phyloP scores from a whole-genome alignment of 2,113 vertebrate genomes.

The Tachycineta bicolor region DNA sequence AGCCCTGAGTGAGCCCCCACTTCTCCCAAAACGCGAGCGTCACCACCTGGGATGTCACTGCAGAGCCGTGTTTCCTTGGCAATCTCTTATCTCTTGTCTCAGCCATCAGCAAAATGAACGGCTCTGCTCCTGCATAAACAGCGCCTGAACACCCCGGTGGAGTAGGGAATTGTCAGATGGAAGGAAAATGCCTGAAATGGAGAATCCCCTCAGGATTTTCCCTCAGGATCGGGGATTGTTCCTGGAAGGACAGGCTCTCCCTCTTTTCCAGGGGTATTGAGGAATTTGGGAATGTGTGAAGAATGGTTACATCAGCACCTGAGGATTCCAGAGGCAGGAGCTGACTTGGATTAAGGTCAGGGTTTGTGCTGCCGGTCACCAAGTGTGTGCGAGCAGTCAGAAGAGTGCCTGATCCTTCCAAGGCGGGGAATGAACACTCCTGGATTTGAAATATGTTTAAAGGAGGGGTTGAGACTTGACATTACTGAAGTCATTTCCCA shows the following conservation, averaged over 20 bases:
- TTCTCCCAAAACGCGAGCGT: background rate
- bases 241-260: constrained; percentile 21
- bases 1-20: background rate
- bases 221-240: background rate
- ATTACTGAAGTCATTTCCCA: background rate
- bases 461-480: background rate
- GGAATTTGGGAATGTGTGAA: constrained; percentile 24
- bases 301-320: background rate
- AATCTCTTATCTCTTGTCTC: constrained; percentile 21
- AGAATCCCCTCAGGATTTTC: background rate
- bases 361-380: background rate
- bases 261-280: background rate
- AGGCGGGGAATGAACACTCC: background rate
- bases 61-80: constrained; percentile 11
- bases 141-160: constrained; percentile 11
- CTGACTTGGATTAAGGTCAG: background rate
- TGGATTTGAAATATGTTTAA: background rate
- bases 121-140: constrained; percentile 16
- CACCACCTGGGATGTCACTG: background rate
- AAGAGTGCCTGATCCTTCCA: background rate
- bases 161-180: background rate
- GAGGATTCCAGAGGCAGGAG: background rate
- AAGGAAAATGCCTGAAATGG: background rate
- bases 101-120: constrained; percentile 5
- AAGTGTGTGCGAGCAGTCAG: background rate